Base-by-base conservation (phyloP, 2,888 invertebrate species). In the Phymatocera aterrima region DNA sequence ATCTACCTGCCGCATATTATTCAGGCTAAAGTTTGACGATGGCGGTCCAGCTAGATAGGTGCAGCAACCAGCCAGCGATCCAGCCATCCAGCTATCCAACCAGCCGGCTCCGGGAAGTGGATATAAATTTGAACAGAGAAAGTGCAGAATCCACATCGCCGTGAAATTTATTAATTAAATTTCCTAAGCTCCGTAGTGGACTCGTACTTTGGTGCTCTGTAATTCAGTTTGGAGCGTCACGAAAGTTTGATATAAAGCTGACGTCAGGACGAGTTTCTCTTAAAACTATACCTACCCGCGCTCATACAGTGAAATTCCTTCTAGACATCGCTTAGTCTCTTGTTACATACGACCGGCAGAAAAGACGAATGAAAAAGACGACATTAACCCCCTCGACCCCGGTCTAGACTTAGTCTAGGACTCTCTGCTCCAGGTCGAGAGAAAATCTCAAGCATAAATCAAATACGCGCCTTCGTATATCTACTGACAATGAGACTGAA, bases 111-210 rank as follows among this genome's bases (percentile, higher is more conserved):
- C 51, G 60, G 12, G 8, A 21, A 43, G 68, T 68, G 31, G 43
- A 68, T 68, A 43, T 46, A 43, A 68, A 68, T 46, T 43, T 40
- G 68, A 46, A 68, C 68, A 28, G 31, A 48, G 68, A 68, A 68
- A 68, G 72, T 31, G 37, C 34, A 72, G 51, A 72, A 72, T 72
- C 51, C 34, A 34, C 57, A 43, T 60, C 24, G 40, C 5, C 40
- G 54, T 28, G 75, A 75, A 75, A 75, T 75, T 75, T 57, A 75
- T 75, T 75, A 75, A 75, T 75, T 43, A 75, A 75, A 75, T 75
- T 75, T 57, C 18, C 37, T 75, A 28, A 28, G 57, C 57, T 75
- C 51, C 57, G 57, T 24, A 21, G 75, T 60, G 75, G 57, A 75
- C 57, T 57, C 75, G 57, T 51, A 51, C 72, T 43, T 57, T 57